Base-by-base conservation (phyloP, 2,113 vertebrate species). In the Zingel zingel region DNA sequence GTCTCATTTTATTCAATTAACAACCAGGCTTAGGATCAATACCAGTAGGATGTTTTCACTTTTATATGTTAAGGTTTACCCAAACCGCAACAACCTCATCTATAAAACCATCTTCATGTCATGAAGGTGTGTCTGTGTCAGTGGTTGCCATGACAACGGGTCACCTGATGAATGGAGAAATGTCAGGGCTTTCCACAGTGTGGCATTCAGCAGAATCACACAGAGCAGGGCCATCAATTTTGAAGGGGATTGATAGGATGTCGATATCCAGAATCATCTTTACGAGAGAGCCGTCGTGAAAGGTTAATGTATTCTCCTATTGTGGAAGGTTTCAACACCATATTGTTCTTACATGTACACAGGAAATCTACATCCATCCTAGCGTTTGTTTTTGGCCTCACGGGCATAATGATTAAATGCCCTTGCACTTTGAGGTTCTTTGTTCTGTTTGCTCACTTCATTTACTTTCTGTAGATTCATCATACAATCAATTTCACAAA, bases 301-400 rank as follows among this genome's bases (percentile, higher is more conserved):
- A 91, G 89, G 87, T 88, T 90, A 91, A 93, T 82, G 72, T 82
- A 91, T 91, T 93, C 86, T 54, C 6, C 11, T 21, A 2, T 19
- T 14, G 75, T 10, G 21, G 36, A 66, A 18, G n/a, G 30, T 36
- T 66, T 63, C 36, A 62, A 53, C 53, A 45, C 30, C 33, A 36
- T 54, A 33, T 58, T 43, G 62, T 45, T 25, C 56, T 14, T 51
- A 45, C 27, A 45, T 67, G 43, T 45, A 8, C 47, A 19, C 9
- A 33, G 13, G 25, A 10, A 5, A 67, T 66, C 43, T 21, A 50
- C 63, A 25, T 59, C 23, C 1, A 13, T 67, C 43, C 45, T 27
- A 21, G 51, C 16, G 45, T 76, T 62, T 71, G 59, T 39, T 68
- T 85, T 51, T 63, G 25, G 74, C 61, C 43, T 77, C 54, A 14